Evolutionary conservation across 1,140 invertebrate genomes (phyloP), one percentile per base, ranked within the genome.

Genomic region (Lepidotrigona ventralis): DNA sequence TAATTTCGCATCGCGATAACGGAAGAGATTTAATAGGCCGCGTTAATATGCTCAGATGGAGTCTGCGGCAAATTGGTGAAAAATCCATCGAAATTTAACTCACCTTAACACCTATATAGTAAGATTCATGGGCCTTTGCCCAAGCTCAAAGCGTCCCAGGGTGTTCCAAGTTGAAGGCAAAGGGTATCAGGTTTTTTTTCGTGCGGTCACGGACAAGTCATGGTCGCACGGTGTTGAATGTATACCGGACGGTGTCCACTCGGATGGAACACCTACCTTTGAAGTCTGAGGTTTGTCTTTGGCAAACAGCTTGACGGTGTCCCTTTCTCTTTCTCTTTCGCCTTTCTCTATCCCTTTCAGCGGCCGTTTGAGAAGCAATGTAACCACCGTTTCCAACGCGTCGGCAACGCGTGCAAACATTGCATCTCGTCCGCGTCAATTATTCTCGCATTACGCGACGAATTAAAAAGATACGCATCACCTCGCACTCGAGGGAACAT

Each of bases 151-250:
- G 82, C 66, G 66, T 79, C 51, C 85, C 69, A 85, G 82, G 86
- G 51, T 90, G 86, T 83, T 88, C 89, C 86, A 89, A 92, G 90
- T 91, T 88, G 88, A 88, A 91, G 89, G 91, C 79, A 90, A 90
- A 91, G 77, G 91, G 91, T 92, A 84, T 92, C 91, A 85, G 75
- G 86, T 92, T 90, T 92, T 86, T 78, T 86, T 79, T 80, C 54
- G 63, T 84, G 86, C 71, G 86, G 90, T 85, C 81, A 84, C 76
- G 76, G 86, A 85, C 83, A 85, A 84, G 81, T 46, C 79, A 88
- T 73, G 90, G 89, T 93, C 91, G 84, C 92, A 93, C 91, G 91
- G 91, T 93, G 90, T 92, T 91, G 89, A 86, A 90, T 93, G 79
- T 90, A 92, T 79, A 92, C 92, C 91, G 90, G 91, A 91, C 88